A percentile compares a stretch with the other conserved stretches of the same genome.
Evolutionary conservation across 2,888 invertebrate species (phyloP).

Genomic region (Teinopalpus imperialis): DNA sequence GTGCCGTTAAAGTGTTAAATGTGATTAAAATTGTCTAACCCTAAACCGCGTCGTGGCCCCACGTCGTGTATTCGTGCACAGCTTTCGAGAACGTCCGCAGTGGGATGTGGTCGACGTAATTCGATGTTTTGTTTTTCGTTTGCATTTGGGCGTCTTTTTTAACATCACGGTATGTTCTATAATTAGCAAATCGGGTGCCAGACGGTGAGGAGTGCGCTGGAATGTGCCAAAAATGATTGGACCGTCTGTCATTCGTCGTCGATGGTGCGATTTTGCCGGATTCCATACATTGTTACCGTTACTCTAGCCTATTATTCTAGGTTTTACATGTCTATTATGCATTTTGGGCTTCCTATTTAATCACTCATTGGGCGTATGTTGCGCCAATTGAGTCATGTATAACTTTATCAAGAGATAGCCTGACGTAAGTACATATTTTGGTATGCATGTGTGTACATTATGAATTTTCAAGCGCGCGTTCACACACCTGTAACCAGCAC

Average conservation of each 20-base stretch:
- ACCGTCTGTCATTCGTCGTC: slow-evolving; percentile 37
- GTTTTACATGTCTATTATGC: slow-evolving; percentile 27
- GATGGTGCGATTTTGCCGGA: slow-evolving; percentile 33
- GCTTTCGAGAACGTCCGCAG: slow-evolving; percentile 76
- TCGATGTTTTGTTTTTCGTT: slow-evolving; percentile 76
- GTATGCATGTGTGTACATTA: slow-evolving; percentile 36
- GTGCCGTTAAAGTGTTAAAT: slow-evolving; percentile 74
- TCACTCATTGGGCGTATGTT: slow-evolving; percentile 33
- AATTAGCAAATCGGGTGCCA: slow-evolving; percentile 69
- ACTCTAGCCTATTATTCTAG: slow-evolving; percentile 29
- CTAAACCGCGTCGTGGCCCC: slow-evolving; percentile 80
- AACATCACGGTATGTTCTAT: slow-evolving; percentile 77
- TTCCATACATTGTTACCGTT: slow-evolving; percentile 37
- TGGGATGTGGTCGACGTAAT: slow-evolving; percentile 59
- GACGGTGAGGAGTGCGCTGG: slow-evolving; percentile 59
- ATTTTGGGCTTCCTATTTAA: slow-evolving; percentile 27
- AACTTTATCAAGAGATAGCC: slow-evolving; percentile 39
- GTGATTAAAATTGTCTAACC: slow-evolving; percentile 77
- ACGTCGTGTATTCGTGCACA: slow-evolving; percentile 71
- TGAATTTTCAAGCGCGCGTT: slow-evolving; percentile 29
- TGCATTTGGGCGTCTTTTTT: slow-evolving; percentile 73
- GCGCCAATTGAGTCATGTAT: slow-evolving; percentile 42
- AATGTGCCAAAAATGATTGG: slow-evolving; percentile 52
- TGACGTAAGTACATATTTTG: slow-evolving; percentile 41
- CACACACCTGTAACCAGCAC: slow-evolving; percentile 32